Evolutionary conservation across 2,113 vertebrate species (phyloP).

Genomic region (Brachypodius melanocephalos): DNA sequence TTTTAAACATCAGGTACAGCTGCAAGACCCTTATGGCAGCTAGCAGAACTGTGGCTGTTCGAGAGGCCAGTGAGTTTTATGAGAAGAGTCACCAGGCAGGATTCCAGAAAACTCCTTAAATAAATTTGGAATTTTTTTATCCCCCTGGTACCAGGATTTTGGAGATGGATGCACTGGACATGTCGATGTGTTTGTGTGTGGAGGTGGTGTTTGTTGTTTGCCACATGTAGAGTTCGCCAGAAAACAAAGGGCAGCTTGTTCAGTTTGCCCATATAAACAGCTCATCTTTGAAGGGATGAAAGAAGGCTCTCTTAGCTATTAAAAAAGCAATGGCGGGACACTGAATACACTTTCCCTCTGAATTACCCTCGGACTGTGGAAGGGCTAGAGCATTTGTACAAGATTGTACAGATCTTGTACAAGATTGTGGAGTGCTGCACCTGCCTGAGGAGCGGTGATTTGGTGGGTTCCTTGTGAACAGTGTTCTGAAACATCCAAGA

Average conservation of each 20-base stretch:
- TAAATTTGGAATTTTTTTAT: not conserved
- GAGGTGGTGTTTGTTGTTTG: not conserved
- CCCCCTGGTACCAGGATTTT: not conserved
- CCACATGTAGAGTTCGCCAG: too few relatives aligned
- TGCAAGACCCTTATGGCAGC: not conserved
- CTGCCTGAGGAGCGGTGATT: not conserved
- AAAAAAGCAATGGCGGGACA: not conserved
- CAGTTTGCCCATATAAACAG: not conserved
- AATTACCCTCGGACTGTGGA: not conserved
- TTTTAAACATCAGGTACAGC: not conserved
- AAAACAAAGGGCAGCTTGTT: not conserved
- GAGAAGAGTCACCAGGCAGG: not conserved
- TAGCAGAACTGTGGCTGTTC: not conserved
- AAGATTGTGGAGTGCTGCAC: accelerated
- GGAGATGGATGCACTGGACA: not conserved
- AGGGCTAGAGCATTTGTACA: too few relatives aligned
- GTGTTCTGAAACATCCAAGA: accelerated
- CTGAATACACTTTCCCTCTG: not conserved
- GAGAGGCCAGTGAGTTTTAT: not conserved
- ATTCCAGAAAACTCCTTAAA: not conserved
- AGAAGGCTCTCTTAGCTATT: not conserved
- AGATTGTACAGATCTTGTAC: too few relatives aligned
- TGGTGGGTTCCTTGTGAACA: not conserved
- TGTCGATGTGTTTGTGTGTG: not conserved
- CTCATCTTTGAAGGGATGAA: not conserved